Percentiles rank a stretch among this genome's conserved stretches.
phyloP scores from a whole-genome alignment of 1,140 invertebrate genomes.

The Drosophila arizonae region DNA sequence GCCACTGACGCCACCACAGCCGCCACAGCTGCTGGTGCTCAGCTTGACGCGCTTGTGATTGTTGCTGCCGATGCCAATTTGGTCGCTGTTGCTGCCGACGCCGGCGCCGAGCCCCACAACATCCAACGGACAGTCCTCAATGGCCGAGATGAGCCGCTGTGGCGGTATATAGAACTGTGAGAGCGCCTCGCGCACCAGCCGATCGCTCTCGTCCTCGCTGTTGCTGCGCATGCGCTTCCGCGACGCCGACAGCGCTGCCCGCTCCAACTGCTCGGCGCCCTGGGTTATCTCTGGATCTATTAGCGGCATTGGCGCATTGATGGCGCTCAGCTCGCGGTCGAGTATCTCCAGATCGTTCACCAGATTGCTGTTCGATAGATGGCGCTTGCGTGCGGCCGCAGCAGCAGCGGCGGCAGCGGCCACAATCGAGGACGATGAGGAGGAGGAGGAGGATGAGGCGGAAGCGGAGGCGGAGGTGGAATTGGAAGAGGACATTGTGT shows the following conservation, averaged over 20 bases:
- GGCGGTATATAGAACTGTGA: slow-evolving; percentile 90
- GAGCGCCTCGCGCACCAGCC: slow-evolving; percentile 85
- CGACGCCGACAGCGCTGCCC: slow-evolving; percentile 67
- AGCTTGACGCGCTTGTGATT: slow-evolving; percentile 54
- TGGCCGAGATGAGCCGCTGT: slow-evolving; percentile 87
- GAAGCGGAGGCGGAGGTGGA: slow-evolving; percentile 38
- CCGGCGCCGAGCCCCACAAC: slow-evolving; percentile 61
- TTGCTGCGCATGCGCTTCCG: slow-evolving; percentile 82
- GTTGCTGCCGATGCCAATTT: slow-evolving; percentile 16
- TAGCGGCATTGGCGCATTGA: slow-evolving; percentile 79
- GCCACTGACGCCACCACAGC: neutral
- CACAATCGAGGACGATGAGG: slow-evolving; percentile 10
- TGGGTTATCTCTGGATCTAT: slow-evolving; percentile 81
- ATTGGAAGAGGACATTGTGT: slow-evolving; percentile 9
- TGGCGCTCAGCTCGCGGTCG: slow-evolving; percentile 81
- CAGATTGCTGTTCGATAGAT: slow-evolving; percentile 71
- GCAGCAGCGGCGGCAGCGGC: slow-evolving; percentile 15
- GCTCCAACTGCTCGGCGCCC: slow-evolving; percentile 81
- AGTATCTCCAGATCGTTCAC: slow-evolving; percentile 77
- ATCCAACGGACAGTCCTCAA: slow-evolving; percentile 84
- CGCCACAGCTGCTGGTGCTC: neutral
- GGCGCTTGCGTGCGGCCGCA: slow-evolving; percentile 51
- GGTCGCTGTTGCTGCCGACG: slow-evolving; percentile 25
- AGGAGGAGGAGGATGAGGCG: slow-evolving; percentile 29
- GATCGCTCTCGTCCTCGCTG: slow-evolving; percentile 85